A percentile compares a stretch with the other conserved stretches of the same genome.
These are phyloP conservation scores for Syritta pipiens DNA, from an alignment of 2,888 invertebrate species.

Conservation along the genomic window DNA sequence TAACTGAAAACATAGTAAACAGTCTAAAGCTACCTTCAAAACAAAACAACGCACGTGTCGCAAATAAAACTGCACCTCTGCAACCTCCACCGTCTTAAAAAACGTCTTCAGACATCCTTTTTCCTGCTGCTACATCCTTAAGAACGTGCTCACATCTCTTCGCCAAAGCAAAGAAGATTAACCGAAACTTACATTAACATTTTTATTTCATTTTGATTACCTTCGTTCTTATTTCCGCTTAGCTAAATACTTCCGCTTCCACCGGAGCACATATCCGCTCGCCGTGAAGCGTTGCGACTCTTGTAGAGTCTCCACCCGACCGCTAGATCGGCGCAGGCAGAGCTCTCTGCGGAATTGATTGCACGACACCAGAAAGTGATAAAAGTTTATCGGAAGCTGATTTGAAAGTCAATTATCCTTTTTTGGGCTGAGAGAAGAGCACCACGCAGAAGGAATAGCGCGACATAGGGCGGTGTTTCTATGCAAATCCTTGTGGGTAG, in stretches of 20 bases:
- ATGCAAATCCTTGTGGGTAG: conserved; percentile 53
- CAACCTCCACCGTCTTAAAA: no score
- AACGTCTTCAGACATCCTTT: no score
- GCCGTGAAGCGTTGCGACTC: background rate
- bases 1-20: no score
- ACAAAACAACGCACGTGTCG: no score
- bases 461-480: conserved; percentile 24
- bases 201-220: conserved; percentile 66
- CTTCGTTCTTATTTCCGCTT: conserved; percentile 55
- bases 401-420: conserved; percentile 78
- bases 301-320: background rate
- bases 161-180: background rate
- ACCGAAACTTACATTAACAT: conserved; percentile 51
- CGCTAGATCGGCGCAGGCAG: background rate
- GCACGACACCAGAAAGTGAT: conserved; percentile 76
- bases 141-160: no score
- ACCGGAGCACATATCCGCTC: conserved; percentile 14
- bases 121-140: no score
- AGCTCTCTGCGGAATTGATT: conserved; percentile 56
- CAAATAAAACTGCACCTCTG: no score
- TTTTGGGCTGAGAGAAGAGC: conserved; percentile 18
- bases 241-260: conserved; percentile 57
- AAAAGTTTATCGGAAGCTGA: conserved; percentile 78
- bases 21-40: no score
- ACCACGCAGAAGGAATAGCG: background rate